Evolutionary conservation across 2,113 vertebrate genomes (phyloP), one percentile per base, ranked within the genome.

Genomic region (Struthio camelus): DNA sequence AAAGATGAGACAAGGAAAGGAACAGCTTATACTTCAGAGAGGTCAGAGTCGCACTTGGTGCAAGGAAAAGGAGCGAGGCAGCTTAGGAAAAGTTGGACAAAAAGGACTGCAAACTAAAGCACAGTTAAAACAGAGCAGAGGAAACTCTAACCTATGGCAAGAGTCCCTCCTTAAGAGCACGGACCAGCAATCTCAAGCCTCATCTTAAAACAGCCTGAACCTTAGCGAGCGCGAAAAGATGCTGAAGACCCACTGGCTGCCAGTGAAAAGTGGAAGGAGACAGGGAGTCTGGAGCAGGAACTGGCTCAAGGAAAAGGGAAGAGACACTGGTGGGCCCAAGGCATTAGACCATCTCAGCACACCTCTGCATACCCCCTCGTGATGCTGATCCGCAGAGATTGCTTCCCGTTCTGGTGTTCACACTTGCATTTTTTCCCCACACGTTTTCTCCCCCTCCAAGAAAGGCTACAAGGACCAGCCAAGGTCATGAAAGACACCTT

Each of bases 291-390:
- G 1, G 1, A 46, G 62, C 34, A 28, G 19, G 27, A 24, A 10
- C 61, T 14, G 48, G 19, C 23, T 36, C 48, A 44, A 84, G 27
- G 36, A 51, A n/a, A 84, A 44, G 9, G 23, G 36, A 88, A n/a
- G 56, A 59, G 34, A 34, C 40, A 3, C 5, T 10, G 28, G 3
- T 20, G 10, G 54, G 34, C 65, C 36, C n/a, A 28, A 71, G 79
- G 54, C 16, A 32, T 14, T 28, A 44, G 69, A 70, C 28, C 50
- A 24, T n/a, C 77, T 38, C 42, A 14, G 20, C 4, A 1, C 67
- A 59, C 36, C 32, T 46, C 56, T 69, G 12, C 9, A 0, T 13
- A 51, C 23, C 27, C 34, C 5, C n/a, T 51, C 6, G 0, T 11
- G 25, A 70, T 10, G 28, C 36, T 23, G 54, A n/a, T 54, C 46